Evolutionary conservation across 2,888 invertebrate species (phyloP).

Genomic region (Himalopsyche tibetana): DNA sequence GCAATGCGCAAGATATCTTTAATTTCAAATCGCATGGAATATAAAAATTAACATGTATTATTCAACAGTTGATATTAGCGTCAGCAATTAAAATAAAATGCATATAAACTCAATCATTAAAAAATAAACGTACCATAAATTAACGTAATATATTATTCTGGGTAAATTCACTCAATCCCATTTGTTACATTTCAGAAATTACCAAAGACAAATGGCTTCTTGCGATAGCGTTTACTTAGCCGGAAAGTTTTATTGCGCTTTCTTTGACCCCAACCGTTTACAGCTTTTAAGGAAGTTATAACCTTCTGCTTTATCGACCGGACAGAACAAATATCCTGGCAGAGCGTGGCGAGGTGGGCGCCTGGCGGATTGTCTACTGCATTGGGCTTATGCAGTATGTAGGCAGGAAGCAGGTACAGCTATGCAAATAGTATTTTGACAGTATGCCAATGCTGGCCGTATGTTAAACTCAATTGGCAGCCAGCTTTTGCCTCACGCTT

Average conservation of each 20-base stretch:
- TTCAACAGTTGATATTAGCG: too few relatives aligned
- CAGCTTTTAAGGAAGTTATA: background rate
- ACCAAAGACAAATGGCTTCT: background rate
- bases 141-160: too few relatives aligned
- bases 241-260: slow-evolving; percentile 29
- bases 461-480: slow-evolving; percentile 36
- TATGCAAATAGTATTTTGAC: slow-evolving; percentile 40
- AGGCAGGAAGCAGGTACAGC: slow-evolving; percentile 1
- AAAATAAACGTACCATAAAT: too few relatives aligned
- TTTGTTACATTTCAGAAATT: background rate
- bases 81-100: too few relatives aligned
- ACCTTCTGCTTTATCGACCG: slow-evolving; percentile 39
- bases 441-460: slow-evolving; percentile 23
- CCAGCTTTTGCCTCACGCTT: background rate
- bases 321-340: slow-evolving; percentile 12
- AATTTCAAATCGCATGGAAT: too few relatives aligned
- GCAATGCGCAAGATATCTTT: too few relatives aligned
- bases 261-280: background rate
- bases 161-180: background rate
- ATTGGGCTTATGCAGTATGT: slow-evolving; percentile 17
- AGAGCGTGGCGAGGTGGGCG: background rate
- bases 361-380: background rate
- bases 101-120: too few relatives aligned
- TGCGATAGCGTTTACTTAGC: slow-evolving; percentile 1
- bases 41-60: too few relatives aligned